Evolutionary conservation across 30 jellyfish, hydroid and myxozoan genomes (phyloP), one percentile per base, ranked within the genome.

Genomic region (Hydra vulgaris): DNA sequence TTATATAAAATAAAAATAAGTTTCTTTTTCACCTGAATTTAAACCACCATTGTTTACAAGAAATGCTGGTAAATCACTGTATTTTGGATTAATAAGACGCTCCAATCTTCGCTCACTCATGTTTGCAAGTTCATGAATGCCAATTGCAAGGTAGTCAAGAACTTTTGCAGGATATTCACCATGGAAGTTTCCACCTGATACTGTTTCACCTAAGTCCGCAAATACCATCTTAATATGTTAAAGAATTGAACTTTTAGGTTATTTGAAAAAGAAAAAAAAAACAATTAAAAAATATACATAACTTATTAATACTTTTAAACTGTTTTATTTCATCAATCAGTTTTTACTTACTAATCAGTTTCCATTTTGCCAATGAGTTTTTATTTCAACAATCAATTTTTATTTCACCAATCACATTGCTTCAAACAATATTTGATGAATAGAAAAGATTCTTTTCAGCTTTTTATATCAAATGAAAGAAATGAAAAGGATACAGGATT

Each of bases 91-190:
- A 82, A 91, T 81, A 1, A 91, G 84, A 74, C 97, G 86, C 40
- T 91, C 95, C 20, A 91, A 73, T 26, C 97, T 68, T 75, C 97
- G 77, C 72, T 91, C 97, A 53, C 96, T 82, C 96, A 91, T 91
- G 71, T 83, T 91, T 18, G 97, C 97, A 53, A 91, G 87, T 75
- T 91, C 97, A 54, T 91, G 97, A 23, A 91, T 88, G 67, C 93
- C 97, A 82, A 91, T 91, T 7, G 97, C 97, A 79, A 91, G 72
- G 77, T 91, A 91, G 27, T 91, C 97, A 12, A 91, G 87, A 8
- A 95, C 96, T 89, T 91, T 91, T 17, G 97, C 97, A 16, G 97
- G 97, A 26, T 91, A 91, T 80, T 91, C 97, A 15, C 97, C 97
- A 80, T 91, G 97, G 74, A 91, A 91, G 81, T 91, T 91, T 1